phyloP scores from a whole-genome alignment of 2,113 vertebrate genomes.

The Cynopterus brachyotis region DNA sequence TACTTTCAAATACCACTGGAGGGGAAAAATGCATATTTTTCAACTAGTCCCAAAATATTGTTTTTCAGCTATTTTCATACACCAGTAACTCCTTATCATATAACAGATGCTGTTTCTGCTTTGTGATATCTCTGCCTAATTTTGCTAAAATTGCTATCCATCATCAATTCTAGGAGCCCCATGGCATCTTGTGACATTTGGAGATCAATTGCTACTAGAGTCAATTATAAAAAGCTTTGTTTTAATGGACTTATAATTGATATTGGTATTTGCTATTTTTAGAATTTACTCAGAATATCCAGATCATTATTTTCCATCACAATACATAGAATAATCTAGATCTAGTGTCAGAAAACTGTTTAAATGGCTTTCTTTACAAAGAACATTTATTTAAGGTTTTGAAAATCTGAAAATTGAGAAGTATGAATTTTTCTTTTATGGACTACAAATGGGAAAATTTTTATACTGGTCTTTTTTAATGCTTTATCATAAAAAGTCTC shows the following conservation, averaged over 20 bases:
- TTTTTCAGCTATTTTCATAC: conserved; percentile 56
- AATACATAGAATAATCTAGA: neutral
- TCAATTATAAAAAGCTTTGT: conserved; percentile 62
- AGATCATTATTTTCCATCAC: neutral
- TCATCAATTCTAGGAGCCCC: conserved; percentile 59
- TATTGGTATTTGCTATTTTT: conserved; percentile 55
- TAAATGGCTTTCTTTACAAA: neutral
- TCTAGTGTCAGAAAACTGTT: neutral
- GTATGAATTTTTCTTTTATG: neutral
- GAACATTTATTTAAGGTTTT: neutral
- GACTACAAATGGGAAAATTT: neutral
- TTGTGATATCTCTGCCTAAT: conserved; percentile 59
- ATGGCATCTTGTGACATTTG: conserved; percentile 69
- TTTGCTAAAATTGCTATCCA: conserved; percentile 67
- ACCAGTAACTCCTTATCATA: conserved; percentile 37
- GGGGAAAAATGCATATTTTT: neutral
- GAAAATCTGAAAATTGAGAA: neutral
- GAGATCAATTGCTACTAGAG: conserved; percentile 64
- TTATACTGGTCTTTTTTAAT: neutral
- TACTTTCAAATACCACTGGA: neutral
- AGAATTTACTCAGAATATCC: conserved; percentile 25
- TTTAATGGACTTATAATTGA: conserved; percentile 62
- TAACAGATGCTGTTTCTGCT: conserved; percentile 60
- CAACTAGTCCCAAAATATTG: neutral
- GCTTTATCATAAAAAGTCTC: neutral